Evolutionary conservation across 2,888 invertebrate genomes (phyloP).

Genomic region (Diarsia mendica): DNA sequence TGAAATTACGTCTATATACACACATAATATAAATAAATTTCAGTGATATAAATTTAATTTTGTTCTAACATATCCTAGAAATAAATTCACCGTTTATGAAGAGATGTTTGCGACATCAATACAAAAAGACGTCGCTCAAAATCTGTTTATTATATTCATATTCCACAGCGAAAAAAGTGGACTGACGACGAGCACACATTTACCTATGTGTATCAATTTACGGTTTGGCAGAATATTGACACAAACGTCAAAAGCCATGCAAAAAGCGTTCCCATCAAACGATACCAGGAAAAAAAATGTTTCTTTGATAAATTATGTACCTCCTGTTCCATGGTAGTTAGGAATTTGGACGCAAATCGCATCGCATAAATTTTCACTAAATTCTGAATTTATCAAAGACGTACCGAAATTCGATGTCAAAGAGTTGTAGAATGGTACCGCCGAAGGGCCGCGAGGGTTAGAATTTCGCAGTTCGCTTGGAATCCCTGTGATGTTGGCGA

Average conservation of each 20-base stretch:
- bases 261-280: slow-evolving; percentile 46
- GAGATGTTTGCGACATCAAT: slow-evolving; percentile 7
- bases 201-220: slow-evolving; percentile 41
- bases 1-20: background rate
- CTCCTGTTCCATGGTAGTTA: slow-evolving; percentile 55
- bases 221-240: slow-evolving; percentile 48
- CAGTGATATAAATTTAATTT: background rate
- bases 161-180: slow-evolving; percentile 12
- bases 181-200: slow-evolving; percentile 19
- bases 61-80: background rate
- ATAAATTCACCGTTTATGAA: background rate
- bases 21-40: background rate
- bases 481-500: slow-evolving; percentile 79
- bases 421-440: slow-evolving; percentile 73
- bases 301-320: slow-evolving; percentile 68
- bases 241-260: slow-evolving; percentile 48
- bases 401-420: slow-evolving; percentile 74
- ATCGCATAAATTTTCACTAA: slow-evolving; percentile 64
- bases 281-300: slow-evolving; percentile 42
- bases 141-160: slow-evolving; percentile 20
- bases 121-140: slow-evolving; percentile 1
- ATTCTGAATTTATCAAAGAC: slow-evolving; percentile 72
- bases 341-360: slow-evolving; percentile 64
- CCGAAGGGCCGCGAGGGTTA: slow-evolving; percentile 68
- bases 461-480: slow-evolving; percentile 73